Conservation (phyloP, 2,113 vertebrate genomes). For the Urocitellus parryii region DNA sequence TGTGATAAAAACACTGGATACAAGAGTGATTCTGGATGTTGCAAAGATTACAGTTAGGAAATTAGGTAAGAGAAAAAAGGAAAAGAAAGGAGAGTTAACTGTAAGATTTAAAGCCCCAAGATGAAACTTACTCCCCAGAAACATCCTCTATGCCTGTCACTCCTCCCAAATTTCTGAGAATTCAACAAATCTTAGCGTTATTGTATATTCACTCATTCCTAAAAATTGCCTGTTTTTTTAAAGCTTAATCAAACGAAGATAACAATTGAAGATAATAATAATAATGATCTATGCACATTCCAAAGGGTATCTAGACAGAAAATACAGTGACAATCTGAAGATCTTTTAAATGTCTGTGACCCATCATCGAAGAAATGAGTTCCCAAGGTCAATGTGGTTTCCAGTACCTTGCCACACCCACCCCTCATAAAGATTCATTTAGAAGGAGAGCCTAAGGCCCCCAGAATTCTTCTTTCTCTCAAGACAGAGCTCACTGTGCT, state of each 20-base stretch:
- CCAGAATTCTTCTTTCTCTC: too few relatives aligned
- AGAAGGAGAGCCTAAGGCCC: too few relatives aligned
- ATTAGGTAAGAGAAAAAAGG: not conserved
- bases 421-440: not conserved
- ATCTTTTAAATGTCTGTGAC: not conserved
- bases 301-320: not conserved
- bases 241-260: not conserved
- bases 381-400: not conserved
- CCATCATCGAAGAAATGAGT: not conserved
- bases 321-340: not conserved
- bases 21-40: conserved; percentile 29
- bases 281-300: not conserved
- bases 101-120: not conserved
- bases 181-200: not conserved
- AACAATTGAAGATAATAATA: too few relatives aligned
- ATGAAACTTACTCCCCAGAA: not conserved
- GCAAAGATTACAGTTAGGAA: not conserved
- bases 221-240: not conserved
- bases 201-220: not conserved
- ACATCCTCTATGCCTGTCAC: not conserved
- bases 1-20: not conserved
- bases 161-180: not conserved
- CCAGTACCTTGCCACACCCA: not conserved
- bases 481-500: not conserved
- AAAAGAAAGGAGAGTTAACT: not conserved